Percentiles rank a stretch among this genome's conserved stretches.
phyloP scores from a whole-genome alignment of 2,797 vertebrate genomes.

The Jordanella pulchra region DNA sequence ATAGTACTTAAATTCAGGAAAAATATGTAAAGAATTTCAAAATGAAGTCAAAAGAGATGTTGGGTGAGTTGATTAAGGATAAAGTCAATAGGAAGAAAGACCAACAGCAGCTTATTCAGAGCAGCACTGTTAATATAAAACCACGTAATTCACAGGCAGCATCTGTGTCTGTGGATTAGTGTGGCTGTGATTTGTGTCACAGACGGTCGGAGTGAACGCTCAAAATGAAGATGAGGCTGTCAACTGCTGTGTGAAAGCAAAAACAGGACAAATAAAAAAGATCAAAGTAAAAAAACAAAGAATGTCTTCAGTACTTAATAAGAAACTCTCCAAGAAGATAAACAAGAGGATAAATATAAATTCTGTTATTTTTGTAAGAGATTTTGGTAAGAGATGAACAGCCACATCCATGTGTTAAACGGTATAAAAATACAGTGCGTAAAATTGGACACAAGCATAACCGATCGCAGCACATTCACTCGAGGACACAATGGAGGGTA shows the following conservation, averaged over 20 bases:
- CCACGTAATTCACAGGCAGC: constrained; percentile 31
- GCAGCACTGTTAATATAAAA: constrained; percentile 29
- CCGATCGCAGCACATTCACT: constrained; percentile 13
- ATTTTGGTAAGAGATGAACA: neutral
- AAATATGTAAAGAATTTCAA: neutral
- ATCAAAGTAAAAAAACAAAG: neutral
- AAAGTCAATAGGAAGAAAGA: neutral
- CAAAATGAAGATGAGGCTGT: constrained; percentile 6
- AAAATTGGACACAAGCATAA: constrained; percentile 21
- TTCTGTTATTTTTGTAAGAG: neutral
- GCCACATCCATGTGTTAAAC: neutral
- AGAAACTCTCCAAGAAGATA: neutral
- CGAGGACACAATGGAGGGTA: constrained; percentile 22
- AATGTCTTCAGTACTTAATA: neutral
- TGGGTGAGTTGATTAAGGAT: neutral
- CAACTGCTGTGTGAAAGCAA: neutral
- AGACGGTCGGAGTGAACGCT: neutral
- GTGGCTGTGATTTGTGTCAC: constrained; percentile 14
- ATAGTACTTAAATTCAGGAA: neutral
- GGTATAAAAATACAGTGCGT: constrained; percentile 5
- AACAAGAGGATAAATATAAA: neutral
- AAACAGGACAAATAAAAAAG: neutral
- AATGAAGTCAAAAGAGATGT: neutral
- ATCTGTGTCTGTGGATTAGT: constrained; percentile 30
- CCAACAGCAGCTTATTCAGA: neutral